Evolutionary conservation across 2,888 invertebrate species (phyloP), one percentile per base, ranked within the genome.

Genomic region (Taphrorychus bicolor): DNA sequence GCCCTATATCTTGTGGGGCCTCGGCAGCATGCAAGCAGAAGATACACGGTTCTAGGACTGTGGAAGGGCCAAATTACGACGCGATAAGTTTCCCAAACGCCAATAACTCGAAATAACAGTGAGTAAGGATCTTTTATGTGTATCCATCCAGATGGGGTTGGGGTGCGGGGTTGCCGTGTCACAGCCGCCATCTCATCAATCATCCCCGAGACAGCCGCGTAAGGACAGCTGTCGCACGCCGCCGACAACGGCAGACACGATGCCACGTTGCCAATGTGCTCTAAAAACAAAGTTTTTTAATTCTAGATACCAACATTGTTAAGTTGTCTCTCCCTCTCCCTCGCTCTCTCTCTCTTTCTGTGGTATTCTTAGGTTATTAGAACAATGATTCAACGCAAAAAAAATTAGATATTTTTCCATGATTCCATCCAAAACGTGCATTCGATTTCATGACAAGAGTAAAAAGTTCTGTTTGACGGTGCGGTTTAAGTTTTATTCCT

Each of bases 131-230:
- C 62, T 63, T 70, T 66, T 70, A 59, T 66, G 59, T 70, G 63
- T 61, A 66, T 62, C 70, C 59, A 62, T 63, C 64, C 62, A 63
- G 54, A 70, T 70, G 69, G 66, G 70, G 70, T 59, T 66, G 66
- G 62, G 66, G 70, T 58, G 70, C 66, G 63, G 59, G 66, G 62
- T 59, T 56, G 59, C 62, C 59, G 66, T 66, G 70, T 67, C 70
- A 65, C 70, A 70, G 70, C 70, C 67, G 67, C 70, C 70, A 68
- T 68, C 66, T 69, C 70, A 71, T 71, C 70, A 71, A 71, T 71
- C 70, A 71, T 71, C 53, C 68, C 59, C 21, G 45, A 59, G 70
- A 70, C 70, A 68, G 67, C 59, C 63, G 58, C 56, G 64, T 69
- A 71, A 66, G 69, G 67, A 71, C 70, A 71, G 68, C 70, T 71